These are phyloP conservation scores for Tympanuchus pallidicinctus DNA, from an alignment of 2,113 vertebrate genomes.

Conservation along the genomic window DNA sequence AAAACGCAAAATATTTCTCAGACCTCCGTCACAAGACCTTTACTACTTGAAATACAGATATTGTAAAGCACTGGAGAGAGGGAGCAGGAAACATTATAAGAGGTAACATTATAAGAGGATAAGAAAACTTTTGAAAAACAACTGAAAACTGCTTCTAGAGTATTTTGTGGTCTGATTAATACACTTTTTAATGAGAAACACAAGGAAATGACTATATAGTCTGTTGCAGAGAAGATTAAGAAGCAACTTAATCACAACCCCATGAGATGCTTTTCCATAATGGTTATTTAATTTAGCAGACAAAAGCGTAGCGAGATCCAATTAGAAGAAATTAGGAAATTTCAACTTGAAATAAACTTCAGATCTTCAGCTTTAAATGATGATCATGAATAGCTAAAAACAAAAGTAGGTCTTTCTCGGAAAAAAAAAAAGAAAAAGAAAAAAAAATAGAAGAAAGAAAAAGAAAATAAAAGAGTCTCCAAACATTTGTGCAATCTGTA, in stretches of 20 bases:
- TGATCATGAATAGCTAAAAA: background rate
- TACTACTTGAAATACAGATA: background rate
- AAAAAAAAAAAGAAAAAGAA: background rate
- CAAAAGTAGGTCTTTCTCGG: background rate
- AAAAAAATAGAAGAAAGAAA: background rate
- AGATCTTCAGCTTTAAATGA: background rate
- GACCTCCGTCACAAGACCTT: background rate
- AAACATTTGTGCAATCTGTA: background rate
- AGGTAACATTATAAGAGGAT: background rate
- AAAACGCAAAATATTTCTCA: background rate
- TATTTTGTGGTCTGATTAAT: background rate
- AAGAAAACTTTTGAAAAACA: background rate
- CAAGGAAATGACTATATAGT: background rate
- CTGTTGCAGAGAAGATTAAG: background rate
- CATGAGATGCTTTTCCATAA: background rate
- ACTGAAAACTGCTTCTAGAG: background rate
- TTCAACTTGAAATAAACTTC: background rate
- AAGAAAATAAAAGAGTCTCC: background rate
- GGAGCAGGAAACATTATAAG: background rate
- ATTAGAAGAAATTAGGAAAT: background rate
- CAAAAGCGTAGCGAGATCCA: background rate
- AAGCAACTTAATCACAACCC: background rate
- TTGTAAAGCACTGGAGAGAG: background rate
- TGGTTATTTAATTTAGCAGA: background rate
- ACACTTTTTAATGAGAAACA: background rate